phyloP scores from a whole-genome alignment of 2,113 vertebrate species.

The Nyctereutes procyonoides region DNA sequence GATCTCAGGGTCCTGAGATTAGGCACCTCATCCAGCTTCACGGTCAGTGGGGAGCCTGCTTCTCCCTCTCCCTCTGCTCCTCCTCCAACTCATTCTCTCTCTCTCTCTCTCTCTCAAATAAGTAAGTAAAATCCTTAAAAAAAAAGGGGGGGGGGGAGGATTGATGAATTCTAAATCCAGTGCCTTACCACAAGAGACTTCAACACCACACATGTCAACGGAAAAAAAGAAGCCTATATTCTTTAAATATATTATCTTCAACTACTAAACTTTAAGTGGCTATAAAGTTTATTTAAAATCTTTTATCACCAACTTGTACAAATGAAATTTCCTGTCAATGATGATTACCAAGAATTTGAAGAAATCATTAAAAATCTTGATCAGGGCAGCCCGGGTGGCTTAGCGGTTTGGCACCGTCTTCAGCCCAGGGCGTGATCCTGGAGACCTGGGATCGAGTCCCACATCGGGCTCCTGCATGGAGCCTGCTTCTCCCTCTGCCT shows the following conservation, averaged over 20 bases:
- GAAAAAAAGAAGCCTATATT: neutral
- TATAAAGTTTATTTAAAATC: neutral
- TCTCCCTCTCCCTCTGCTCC: neutral
- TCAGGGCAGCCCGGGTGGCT: neutral
- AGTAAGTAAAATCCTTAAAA: neutral
- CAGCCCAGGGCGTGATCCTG: too few relatives aligned
- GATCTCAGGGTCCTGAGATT: too few relatives aligned
- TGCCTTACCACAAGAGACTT: neutral
- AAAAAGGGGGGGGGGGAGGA: too few relatives aligned
- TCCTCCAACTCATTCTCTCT: neutral
- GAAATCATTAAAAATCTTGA: slow-evolving; percentile 28
- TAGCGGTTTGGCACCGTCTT: neutral
- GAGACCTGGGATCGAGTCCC: neutral
- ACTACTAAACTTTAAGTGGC: neutral
- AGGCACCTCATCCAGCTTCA: too few relatives aligned
- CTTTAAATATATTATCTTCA: neutral
- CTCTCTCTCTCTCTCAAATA: neutral
- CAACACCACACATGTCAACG: neutral
- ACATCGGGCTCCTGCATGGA: neutral
- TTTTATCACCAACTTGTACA: slow-evolving; percentile 38
- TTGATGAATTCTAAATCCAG: neutral
- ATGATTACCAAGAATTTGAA: slow-evolving; percentile 40
- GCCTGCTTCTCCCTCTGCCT: neutral
- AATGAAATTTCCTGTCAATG: neutral
- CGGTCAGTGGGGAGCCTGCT: too few relatives aligned